phyloP scores from a whole-genome alignment of 2,113 vertebrate genomes.

The Syngnathus scovelli region DNA sequence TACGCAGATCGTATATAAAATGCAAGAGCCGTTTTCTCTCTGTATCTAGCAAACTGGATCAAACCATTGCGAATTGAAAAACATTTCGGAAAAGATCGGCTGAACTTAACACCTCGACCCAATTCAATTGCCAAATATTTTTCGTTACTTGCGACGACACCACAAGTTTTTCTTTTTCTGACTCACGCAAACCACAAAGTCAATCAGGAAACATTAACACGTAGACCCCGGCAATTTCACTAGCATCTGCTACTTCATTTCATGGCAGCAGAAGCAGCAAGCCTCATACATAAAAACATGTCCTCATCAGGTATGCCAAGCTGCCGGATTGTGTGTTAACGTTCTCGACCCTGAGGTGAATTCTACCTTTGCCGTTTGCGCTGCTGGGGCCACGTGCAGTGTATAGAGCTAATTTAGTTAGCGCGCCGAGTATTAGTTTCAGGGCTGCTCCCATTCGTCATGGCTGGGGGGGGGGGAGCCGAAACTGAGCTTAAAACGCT shows the following conservation, averaged over 20 bases:
- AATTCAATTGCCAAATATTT: too few species aligned
- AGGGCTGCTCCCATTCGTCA: constrained; percentile 46
- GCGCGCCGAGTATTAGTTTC: constrained; percentile 35
- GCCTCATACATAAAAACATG: constrained; percentile 64
- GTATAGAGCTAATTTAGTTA: constrained; percentile 51
- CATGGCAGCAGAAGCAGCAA: constrained; percentile 41
- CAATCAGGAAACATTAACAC: constrained; percentile 29
- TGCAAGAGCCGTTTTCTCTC: not conserved
- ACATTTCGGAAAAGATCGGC: too few species aligned
- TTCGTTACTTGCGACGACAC: too few species aligned
- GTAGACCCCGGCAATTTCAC: constrained; percentile 50
- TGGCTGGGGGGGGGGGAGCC: constrained; percentile 22
- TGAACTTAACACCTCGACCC: not conserved
- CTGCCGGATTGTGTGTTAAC: constrained; percentile 50
- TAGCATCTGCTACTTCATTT: constrained; percentile 63
- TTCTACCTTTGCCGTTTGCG: constrained; percentile 39
- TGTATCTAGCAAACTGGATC: not conserved
- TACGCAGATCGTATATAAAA: not conserved
- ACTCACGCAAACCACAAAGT: constrained; percentile 13
- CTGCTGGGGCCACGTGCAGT: constrained; percentile 13
- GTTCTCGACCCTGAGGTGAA: constrained; percentile 46
- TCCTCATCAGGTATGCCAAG: constrained; percentile 60
- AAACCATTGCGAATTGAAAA: not conserved
- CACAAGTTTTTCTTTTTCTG: not conserved
- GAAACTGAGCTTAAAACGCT: constrained; percentile 43